Evolutionary conservation across 2,888 invertebrate genomes (phyloP).

Genomic region (Arctia plantaginis): DNA sequence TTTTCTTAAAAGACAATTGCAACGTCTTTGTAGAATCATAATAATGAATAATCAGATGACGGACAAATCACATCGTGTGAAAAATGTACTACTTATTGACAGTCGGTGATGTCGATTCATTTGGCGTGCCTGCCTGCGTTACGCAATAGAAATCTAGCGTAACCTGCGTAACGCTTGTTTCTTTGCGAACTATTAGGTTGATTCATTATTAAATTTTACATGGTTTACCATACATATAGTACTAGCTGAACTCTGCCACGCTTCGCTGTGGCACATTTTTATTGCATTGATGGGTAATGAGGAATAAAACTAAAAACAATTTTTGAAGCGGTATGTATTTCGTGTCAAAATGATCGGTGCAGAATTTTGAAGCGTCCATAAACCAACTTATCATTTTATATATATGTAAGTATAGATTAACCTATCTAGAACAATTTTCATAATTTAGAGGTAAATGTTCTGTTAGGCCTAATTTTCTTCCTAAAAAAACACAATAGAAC

Average conservation of each 20-base stretch:
- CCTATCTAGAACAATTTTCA: too few species aligned
- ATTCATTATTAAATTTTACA: background rate
- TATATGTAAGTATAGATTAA: too few species aligned
- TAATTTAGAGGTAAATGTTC: background rate
- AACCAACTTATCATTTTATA: too few species aligned
- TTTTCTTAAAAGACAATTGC: background rate
- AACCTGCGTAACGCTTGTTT: background rate
- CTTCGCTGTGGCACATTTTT: too few species aligned
- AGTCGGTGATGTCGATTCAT: conserved; percentile 13
- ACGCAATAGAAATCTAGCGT: conserved; percentile 22
- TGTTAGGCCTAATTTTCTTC: background rate
- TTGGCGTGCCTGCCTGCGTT: conserved; percentile 19
- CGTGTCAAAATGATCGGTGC: too few species aligned
- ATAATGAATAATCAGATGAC: background rate
- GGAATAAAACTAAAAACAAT: too few species aligned
- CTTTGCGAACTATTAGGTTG: background rate
- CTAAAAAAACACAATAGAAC: background rate
- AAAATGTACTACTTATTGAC: conserved; percentile 17
- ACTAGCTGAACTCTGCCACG: too few species aligned
- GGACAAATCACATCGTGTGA: conserved; percentile 19
- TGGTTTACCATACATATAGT: background rate
- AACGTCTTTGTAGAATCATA: background rate
- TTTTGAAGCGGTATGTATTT: too few species aligned
- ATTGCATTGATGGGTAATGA: too few species aligned
- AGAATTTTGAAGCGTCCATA: too few species aligned